Conservation (phyloP, 2,888 invertebrate species). For the Scaeva pyrastri region DNA sequence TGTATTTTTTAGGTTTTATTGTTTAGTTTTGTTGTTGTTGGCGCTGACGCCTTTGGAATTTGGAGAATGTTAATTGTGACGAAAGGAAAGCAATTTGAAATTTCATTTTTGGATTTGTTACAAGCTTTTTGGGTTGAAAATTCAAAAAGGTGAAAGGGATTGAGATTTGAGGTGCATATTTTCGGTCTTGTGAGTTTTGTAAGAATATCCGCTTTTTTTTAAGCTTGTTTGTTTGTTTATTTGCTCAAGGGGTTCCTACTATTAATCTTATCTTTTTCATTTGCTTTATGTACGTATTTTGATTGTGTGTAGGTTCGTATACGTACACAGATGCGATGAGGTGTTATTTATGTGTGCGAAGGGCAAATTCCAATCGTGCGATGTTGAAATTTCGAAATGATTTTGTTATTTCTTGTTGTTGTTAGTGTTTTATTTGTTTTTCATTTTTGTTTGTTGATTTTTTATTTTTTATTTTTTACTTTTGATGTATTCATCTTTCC, state of each 20-base stretch:
- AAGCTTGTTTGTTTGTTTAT: conserved; percentile 1
- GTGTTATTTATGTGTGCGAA: conserved; percentile 48
- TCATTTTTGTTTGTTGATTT: conserved; percentile 30
- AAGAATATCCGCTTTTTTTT: conserved; percentile 29
- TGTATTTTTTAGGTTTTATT: too few species aligned
- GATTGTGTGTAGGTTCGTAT: background rate
- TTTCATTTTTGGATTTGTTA: conserved; percentile 44
- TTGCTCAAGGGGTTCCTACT: conserved; percentile 20
- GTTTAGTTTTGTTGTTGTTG: conserved; percentile 32
- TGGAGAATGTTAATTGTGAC: conserved; percentile 63
- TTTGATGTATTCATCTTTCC: background rate
- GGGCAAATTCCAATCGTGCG: conserved; percentile 58
- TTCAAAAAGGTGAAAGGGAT: conserved; percentile 64
- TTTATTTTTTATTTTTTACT: conserved; percentile 6
- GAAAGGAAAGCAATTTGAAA: conserved; percentile 59
- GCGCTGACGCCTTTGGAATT: conserved; percentile 48
- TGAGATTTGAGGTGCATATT: conserved; percentile 24
- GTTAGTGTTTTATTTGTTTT: conserved; percentile 41
- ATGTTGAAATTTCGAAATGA: conserved; percentile 46
- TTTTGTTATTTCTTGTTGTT: conserved; percentile 8
- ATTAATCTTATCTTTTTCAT: conserved; percentile 51
- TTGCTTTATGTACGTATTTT: conserved; percentile 19
- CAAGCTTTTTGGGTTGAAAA: conserved; percentile 42
- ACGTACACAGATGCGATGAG: background rate
- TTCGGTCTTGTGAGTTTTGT: conserved; percentile 12